These are phyloP conservation scores for Prinia subflava DNA, from an alignment of 2,113 vertebrate genomes.

Conservation along the genomic window DNA sequence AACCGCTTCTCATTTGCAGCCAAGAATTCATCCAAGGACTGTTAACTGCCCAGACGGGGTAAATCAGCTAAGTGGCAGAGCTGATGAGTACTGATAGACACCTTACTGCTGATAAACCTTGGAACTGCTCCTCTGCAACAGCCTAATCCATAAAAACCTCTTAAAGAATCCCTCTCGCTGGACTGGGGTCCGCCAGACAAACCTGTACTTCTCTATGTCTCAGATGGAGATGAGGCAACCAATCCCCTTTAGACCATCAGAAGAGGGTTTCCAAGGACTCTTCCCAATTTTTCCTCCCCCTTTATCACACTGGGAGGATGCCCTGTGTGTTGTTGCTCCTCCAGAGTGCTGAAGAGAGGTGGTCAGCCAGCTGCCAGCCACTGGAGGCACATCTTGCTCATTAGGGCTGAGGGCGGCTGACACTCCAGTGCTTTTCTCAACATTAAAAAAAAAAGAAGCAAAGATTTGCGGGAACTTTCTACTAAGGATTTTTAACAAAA, in stretches of 20 bases:
- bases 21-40: neutral
- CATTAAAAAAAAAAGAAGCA: neutral
- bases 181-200: neutral
- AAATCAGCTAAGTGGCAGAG: neutral
- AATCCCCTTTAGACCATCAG: neutral
- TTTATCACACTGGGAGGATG: accelerated
- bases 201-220: neutral
- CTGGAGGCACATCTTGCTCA: neutral
- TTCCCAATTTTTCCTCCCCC: neutral
- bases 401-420: neutral
- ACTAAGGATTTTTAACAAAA: neutral
- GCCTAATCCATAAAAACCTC: neutral
- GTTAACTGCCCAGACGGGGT: neutral
- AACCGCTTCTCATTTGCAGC: neutral
- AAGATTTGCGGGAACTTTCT: neutral
- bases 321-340: neutral
- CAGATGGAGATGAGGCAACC: neutral
- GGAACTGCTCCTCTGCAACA: neutral
- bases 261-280: neutral
- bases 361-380: neutral
- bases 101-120: neutral
- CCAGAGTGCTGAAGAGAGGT: accelerated
- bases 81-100: neutral
- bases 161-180: neutral
- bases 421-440: accelerated